Evolutionary conservation across 2,113 vertebrate species (phyloP), one percentile per base, ranked within the genome.

Genomic region (Heptranchias perlo): DNA sequence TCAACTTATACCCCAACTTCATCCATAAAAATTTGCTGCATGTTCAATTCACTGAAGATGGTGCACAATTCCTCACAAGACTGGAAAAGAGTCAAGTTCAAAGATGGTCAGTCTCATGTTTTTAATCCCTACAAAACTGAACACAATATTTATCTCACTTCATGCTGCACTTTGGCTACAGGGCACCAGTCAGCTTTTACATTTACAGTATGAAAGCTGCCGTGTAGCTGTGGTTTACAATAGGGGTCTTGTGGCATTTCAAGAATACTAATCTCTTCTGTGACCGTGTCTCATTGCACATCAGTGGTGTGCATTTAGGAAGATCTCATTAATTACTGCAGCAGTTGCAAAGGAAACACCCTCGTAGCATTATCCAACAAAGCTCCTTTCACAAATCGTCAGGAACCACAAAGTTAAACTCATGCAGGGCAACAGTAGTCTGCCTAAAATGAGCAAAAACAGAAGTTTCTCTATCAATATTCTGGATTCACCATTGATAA

Each of bases 341-440:
- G 93, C 64, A 95, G 44, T 69, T 95, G 62, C 64, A 95, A 95
- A 69, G 93, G 93, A 69, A 95, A 95, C 93, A 95, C 65, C 39
- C 93, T 65, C 64, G 25, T 28, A 47, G 93, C 58, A 94, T 47
- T 44, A 28, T 31, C 23, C 39, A 69, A 95, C 62, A 95, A 95
- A 95, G 93, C 64, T 95, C 64, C 64, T 95, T 92, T 95, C 93
- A 95, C 93, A 95, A 69, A 65, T 49, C 58, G 89, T 92, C 54
- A 4, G 62, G 64, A 69, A 49, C 54, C 93, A 95, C 93, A 65
- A 49, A 95, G 44, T 67, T 52, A 95, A 69, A 44, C 44, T 67
- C 21, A 14, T 39, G 44, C 62, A 47, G 62, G 64, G 21, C 64
- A 65, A 67, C 61, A 25, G 62, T 67, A 67, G 39, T 13, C 62